Evolutionary conservation across 2,113 vertebrate species (phyloP).

Genomic region (Anarhynchus alexandrinus): DNA sequence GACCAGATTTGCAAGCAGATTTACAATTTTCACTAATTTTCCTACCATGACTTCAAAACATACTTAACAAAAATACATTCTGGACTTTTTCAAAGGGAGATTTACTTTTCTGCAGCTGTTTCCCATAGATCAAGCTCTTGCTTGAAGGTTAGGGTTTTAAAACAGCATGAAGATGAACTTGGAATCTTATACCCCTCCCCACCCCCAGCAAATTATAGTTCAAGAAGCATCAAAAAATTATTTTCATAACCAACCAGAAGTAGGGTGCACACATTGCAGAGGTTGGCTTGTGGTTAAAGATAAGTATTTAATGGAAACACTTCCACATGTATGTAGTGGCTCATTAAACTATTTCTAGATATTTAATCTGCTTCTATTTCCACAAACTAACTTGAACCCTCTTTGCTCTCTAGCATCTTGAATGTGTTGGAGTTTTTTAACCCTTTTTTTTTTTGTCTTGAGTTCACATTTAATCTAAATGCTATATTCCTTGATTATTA

Average conservation of each 20-base stretch:
- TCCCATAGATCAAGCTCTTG: conserved; percentile 72
- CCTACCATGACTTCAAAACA: conserved; percentile 74
- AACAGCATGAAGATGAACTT: conserved; percentile 67
- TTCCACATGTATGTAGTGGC: conserved; percentile 43
- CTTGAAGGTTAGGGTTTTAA: conserved; percentile 65
- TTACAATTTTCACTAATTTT: conserved; percentile 79
- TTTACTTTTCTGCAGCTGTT: conserved; percentile 77
- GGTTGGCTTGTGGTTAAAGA: conserved; percentile 42
- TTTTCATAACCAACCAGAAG: conserved; percentile 62
- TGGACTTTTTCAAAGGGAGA: conserved; percentile 68
- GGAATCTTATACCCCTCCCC: conserved; percentile 23
- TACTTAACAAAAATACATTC: conserved; percentile 47
- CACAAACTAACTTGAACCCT: conserved; percentile 46
- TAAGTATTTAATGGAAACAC: conserved; percentile 43
- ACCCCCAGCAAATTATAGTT: conserved; percentile 59
- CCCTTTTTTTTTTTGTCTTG: background rate
- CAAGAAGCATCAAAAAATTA: conserved; percentile 56
- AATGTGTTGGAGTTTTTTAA: conserved; percentile 10
- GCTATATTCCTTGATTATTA: background rate
- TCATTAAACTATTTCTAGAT: conserved; percentile 58
- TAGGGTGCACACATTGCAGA: conserved; percentile 22
- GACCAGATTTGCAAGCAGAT: conserved; percentile 75
- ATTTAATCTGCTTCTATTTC: conserved; percentile 48
- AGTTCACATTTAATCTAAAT: conserved; percentile 33
- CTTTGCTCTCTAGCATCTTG: conserved; percentile 58